These are phyloP conservation scores for Galagoides demidoff DNA, from an alignment of 2,797 vertebrate species.

Conservation along the genomic window DNA sequence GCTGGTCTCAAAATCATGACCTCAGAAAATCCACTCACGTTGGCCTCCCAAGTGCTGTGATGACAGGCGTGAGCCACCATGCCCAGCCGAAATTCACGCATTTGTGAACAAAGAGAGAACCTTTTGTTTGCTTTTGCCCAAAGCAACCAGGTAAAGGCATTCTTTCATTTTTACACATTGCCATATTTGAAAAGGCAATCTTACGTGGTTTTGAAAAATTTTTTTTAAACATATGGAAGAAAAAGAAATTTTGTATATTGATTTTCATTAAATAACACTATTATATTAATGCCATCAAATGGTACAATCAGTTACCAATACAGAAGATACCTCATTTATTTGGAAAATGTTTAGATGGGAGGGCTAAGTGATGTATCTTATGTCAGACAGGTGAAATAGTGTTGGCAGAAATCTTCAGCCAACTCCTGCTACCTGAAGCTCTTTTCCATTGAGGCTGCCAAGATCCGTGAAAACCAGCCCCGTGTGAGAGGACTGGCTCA, in stretches of 20 bases:
- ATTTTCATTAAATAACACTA: neutral
- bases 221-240: neutral
- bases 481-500: neutral
- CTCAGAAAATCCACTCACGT: too few relatives aligned
- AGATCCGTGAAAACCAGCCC: neutral
- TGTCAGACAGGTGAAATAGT: neutral
- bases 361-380: neutral
- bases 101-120: neutral
- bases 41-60: too few relatives aligned
- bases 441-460: neutral
- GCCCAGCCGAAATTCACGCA: neutral
- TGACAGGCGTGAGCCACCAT: too few relatives aligned
- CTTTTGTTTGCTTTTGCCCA: neutral
- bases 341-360: neutral
- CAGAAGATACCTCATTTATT: neutral
- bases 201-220: neutral
- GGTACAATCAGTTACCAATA: neutral
- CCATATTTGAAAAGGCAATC: conserved; percentile 1
- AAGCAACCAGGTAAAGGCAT: neutral
- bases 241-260: neutral
- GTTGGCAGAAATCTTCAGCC: neutral
- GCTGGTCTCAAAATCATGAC: too few relatives aligned
- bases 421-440: neutral
- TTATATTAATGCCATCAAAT: neutral
- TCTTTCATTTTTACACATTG: neutral